Percentiles rank a stretch among this genome's conserved stretches.
Conservation (phyloP, 2,113 vertebrate genomes). For the Paraplagusia blochii region DNA sequence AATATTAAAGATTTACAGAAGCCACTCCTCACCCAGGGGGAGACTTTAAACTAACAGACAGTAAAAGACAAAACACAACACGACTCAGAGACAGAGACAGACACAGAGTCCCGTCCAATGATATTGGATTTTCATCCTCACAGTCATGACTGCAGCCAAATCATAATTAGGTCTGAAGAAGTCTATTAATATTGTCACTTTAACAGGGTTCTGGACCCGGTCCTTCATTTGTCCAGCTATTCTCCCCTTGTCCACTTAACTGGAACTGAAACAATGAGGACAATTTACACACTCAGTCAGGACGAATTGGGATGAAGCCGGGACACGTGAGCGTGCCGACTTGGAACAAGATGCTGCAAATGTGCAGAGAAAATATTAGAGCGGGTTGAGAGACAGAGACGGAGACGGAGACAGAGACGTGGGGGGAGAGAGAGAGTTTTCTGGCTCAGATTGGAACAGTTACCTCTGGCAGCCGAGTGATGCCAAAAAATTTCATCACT, state of each 20-base stretch:
- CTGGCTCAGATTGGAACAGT: constrained; percentile 19
- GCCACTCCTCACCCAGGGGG: constrained; percentile 13
- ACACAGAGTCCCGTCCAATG: constrained; percentile 63
- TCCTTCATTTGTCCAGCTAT: constrained; percentile 49
- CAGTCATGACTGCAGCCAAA: constrained; percentile 67
- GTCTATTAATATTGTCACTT: constrained; percentile 75
- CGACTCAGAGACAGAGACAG: too few relatives aligned
- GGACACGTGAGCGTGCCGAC: constrained; percentile 39
- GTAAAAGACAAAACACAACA: constrained; percentile 14
- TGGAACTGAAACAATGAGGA: constrained; percentile 67
- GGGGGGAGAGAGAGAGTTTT: constrained; percentile 23
- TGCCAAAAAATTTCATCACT: constrained; percentile 37
- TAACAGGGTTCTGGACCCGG: constrained; percentile 60
- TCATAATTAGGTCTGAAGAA: constrained; percentile 77
- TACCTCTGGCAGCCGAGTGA: constrained; percentile 22
- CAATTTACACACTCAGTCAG: constrained; percentile 66
- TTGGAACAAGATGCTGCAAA: constrained; percentile 24
- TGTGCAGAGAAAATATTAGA: constrained; percentile 9
- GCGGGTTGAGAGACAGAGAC: constrained; percentile 1
- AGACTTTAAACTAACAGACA: neutral
- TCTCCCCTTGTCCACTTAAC: constrained; percentile 62
- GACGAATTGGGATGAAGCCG: constrained; percentile 37
- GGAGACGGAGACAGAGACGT: constrained; percentile 9
- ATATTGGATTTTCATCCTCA: constrained; percentile 66
- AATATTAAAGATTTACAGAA: constrained; percentile 14